phyloP scores from a whole-genome alignment of 2,888 invertebrate genomes.

The Heliconius charithonia region DNA sequence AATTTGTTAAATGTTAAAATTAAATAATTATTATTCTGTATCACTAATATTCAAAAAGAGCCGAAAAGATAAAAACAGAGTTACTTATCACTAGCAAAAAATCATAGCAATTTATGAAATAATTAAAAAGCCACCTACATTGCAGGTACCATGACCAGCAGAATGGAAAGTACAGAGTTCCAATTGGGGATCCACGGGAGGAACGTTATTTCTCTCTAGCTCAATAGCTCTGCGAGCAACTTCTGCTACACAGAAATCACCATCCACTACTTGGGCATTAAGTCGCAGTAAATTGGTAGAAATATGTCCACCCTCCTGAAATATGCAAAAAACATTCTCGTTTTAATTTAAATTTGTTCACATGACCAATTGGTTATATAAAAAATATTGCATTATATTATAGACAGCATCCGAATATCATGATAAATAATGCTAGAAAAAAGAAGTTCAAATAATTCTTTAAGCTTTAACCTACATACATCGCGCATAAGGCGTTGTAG shows the following conservation, averaged over 20 bases:
- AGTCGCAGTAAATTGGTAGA: conserved; percentile 51
- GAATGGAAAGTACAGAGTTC: conserved; percentile 64
- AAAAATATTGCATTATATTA: background rate
- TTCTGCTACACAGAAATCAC: conserved; percentile 48
- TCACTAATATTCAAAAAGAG: background rate
- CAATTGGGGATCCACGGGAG: conserved; percentile 60
- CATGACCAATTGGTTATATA: no score
- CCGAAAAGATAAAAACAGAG: background rate
- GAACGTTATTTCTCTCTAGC: conserved; percentile 48
- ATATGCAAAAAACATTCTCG: background rate
- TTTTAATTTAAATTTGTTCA: background rate
- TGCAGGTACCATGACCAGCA: conserved; percentile 59
- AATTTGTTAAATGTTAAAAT: no score
- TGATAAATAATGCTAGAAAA: background rate
- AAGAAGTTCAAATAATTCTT: background rate
- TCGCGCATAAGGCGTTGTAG: no score
- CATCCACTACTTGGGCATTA: conserved; percentile 49
- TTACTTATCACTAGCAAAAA: background rate
- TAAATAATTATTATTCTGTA: no score
- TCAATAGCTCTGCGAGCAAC: conserved; percentile 33
- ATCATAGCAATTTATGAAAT: background rate
- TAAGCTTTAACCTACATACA: no score
- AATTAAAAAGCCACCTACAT: conserved; percentile 55
- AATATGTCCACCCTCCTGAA: conserved; percentile 57
- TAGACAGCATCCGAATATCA: no score